Evolutionary conservation across 2,888 invertebrate genomes (phyloP).

Genomic region (Eilema sororculum): DNA sequence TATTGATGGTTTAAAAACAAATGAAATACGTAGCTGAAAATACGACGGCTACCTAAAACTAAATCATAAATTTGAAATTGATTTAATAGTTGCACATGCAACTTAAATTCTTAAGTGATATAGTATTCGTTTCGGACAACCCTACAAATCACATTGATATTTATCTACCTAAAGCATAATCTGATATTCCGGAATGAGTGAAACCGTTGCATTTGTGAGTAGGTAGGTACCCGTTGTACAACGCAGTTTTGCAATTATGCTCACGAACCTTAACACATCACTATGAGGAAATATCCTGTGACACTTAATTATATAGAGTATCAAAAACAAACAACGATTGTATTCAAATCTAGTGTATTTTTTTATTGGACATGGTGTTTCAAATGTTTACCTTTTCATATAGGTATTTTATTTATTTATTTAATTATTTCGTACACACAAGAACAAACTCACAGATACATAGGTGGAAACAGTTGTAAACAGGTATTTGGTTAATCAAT

Average conservation of each 20-base stretch:
- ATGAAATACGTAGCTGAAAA: not conserved
- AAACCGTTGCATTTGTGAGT: conserved; percentile 43
- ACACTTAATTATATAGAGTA: conserved; percentile 3
- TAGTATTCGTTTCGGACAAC: conserved; percentile 23
- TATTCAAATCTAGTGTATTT: not conserved
- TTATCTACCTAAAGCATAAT: conserved; percentile 49
- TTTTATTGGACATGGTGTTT: not conserved
- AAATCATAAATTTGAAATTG: no score
- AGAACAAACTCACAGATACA: no score
- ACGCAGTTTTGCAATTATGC: conserved; percentile 36
- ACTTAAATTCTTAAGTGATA: not conserved
- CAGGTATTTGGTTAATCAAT: not conserved
- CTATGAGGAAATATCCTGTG: conserved; percentile 21
- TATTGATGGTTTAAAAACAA: not conserved
- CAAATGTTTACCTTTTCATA: not conserved
- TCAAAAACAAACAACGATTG: not conserved
- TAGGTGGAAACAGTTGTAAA: no score
- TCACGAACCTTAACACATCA: conserved; percentile 14
- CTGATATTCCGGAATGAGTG: conserved; percentile 49
- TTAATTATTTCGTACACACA: no score
- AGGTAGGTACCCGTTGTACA: conserved; percentile 39
- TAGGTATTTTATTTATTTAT: no score
- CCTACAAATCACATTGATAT: conserved; percentile 51
- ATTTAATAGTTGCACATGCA: not conserved
- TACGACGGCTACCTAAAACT: no score